These are phyloP conservation scores for Aphodius granarius DNA, from an alignment of 2,888 invertebrate genomes.

Conservation along the genomic window DNA sequence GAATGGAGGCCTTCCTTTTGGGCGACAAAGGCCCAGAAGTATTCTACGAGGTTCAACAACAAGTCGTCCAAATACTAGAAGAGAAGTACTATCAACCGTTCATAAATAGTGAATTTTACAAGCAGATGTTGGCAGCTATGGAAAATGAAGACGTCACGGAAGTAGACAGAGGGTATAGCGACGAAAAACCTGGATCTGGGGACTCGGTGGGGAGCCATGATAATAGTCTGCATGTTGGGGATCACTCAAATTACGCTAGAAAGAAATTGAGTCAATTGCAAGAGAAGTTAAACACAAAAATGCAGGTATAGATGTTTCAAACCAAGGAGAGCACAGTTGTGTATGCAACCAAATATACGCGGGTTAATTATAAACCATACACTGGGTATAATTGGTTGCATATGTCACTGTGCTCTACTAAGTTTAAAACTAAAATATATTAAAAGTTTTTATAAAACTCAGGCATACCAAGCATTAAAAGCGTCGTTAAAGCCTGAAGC, in stretches of 20 bases:
- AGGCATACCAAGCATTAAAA: conserved; percentile 79
- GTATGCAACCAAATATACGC: no score
- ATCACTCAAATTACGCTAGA: conserved; percentile 81
- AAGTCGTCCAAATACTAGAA: conserved; percentile 77
- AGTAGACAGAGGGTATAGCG: conserved; percentile 53
- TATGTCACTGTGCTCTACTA: no score
- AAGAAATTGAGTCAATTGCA: conserved; percentile 81
- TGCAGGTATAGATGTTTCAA: conserved; percentile 65
- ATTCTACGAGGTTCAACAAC: conserved; percentile 84
- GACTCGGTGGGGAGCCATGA: conserved; percentile 59
- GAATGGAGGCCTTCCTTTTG: conserved; percentile 85
- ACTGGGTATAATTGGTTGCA: no score
- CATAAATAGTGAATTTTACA: conserved; percentile 83
- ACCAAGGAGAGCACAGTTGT: no score
- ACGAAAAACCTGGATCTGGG: conserved; percentile 60
- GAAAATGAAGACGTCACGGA: conserved; percentile 57
- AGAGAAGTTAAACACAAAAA: conserved; percentile 83
- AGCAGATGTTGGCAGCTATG: conserved; percentile 68
- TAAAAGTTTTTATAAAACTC: conserved; percentile 30
- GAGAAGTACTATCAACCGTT: conserved; percentile 89
- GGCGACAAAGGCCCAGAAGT: conserved; percentile 88
- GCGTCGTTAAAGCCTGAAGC: conserved; percentile 84
- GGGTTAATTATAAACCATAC: no score
- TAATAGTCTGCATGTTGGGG: conserved; percentile 66
- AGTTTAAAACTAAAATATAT: conserved; percentile 1